Percentiles rank a stretch among this genome's conserved stretches.
Evolutionary conservation across 2,113 vertebrate genomes (phyloP).

Genomic region (Ceyx melanurus): DNA sequence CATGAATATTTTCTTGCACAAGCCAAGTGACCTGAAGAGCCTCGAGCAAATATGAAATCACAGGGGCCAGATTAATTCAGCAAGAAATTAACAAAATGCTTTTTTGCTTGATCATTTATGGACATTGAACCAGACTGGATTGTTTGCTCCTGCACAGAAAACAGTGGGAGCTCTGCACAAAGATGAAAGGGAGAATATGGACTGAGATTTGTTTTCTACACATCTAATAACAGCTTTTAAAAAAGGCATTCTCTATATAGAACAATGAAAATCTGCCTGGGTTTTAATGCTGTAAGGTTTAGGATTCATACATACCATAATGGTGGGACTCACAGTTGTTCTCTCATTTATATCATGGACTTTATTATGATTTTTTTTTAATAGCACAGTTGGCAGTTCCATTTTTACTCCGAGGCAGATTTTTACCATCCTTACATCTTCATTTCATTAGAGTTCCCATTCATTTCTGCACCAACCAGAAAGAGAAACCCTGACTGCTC

Average conservation of each 20-base stretch:
- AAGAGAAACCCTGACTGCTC: background rate
- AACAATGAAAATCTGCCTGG: background rate
- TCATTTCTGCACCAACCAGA: slow-evolving; percentile 23
- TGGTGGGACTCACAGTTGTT: background rate
- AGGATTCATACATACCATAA: background rate
- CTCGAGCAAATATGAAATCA: background rate
- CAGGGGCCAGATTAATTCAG: slow-evolving; percentile 25
- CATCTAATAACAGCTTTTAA: background rate
- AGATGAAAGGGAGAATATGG: slow-evolving; percentile 36
- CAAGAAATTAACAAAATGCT: slow-evolving; percentile 26
- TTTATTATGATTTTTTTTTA: background rate
- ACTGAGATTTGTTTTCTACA: slow-evolving; percentile 26
- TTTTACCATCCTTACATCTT: slow-evolving; percentile 33
- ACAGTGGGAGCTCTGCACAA: slow-evolving; percentile 56
- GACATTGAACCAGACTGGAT: slow-evolving; percentile 41
- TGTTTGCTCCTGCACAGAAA: slow-evolving; percentile 10
- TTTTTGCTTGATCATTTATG: slow-evolving; percentile 43
- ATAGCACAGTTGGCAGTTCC: background rate
- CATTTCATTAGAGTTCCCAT: slow-evolving; percentile 1
- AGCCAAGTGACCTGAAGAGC: background rate
- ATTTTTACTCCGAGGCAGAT: slow-evolving; percentile 16
- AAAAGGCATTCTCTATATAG: background rate
- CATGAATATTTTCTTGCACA: background rate
- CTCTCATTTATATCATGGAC: background rate
- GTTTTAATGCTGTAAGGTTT: slow-evolving; percentile 6